Percentiles rank a stretch among this genome's conserved stretches.
Conservation (phyloP, 2,797 vertebrate species). For the Atherinosoma microstoma region DNA sequence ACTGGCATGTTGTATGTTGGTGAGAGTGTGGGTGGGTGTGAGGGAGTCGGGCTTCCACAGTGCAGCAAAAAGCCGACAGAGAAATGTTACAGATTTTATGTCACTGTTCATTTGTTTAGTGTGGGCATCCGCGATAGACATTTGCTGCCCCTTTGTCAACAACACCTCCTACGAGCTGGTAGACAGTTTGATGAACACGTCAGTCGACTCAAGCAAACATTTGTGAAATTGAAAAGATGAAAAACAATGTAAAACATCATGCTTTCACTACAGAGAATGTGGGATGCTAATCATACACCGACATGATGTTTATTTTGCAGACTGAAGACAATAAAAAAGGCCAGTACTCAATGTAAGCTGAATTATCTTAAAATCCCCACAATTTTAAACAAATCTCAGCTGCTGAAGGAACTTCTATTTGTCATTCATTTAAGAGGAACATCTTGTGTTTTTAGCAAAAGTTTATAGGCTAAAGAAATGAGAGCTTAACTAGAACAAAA, state of each 20-base stretch:
- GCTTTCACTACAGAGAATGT: conserved; percentile 14
- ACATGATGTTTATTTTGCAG: background rate
- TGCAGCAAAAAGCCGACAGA: conserved; percentile 23
- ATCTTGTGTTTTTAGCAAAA: background rate
- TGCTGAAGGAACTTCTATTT: background rate
- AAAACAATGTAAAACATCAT: conserved; percentile 2
- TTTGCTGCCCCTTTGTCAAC: conserved; percentile 52
- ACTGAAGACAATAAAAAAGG: no score
- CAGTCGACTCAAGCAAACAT: conserved; percentile 18
- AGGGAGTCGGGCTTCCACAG: conserved; percentile 11
- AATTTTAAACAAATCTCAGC: no score
- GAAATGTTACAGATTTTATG: conserved; percentile 38
- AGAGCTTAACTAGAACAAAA: no score
- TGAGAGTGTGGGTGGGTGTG: conserved; percentile 34
- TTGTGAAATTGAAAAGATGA: conserved; percentile 21
- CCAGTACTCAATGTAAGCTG: no score
- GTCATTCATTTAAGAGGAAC: background rate
- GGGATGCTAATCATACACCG: conserved; percentile 29
- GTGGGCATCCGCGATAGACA: conserved; percentile 43
- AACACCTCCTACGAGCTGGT: conserved; percentile 38
- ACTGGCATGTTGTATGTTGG: conserved; percentile 35
- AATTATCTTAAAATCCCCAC: no score
- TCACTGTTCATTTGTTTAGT: conserved; percentile 24
- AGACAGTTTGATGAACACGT: conserved; percentile 21
- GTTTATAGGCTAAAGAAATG: no score